Percentiles rank a stretch among this genome's conserved stretches.
phyloP scores from a whole-genome alignment of 2,113 vertebrate species.

The Lepus americanus region DNA sequence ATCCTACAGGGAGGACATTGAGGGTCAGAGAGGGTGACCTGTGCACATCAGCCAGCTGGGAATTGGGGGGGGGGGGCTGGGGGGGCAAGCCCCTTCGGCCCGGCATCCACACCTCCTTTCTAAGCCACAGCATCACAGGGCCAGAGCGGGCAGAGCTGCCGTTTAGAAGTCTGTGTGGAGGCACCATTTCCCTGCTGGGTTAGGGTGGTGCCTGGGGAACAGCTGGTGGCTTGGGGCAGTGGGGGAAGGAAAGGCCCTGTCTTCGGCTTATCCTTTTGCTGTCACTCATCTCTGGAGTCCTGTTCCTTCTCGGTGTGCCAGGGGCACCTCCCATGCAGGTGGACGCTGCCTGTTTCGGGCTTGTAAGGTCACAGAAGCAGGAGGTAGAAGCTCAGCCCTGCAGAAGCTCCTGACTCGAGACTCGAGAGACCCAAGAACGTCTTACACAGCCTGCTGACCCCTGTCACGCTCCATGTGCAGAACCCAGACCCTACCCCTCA shows the following conservation, averaged over 20 bases:
- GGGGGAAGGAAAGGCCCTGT: background rate
- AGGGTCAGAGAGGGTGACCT: background rate
- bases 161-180: background rate
- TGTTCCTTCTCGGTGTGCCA: background rate
- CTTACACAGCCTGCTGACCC: background rate
- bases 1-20: background rate
- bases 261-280: background rate
- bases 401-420: background rate
- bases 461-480: background rate
- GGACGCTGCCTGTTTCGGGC: background rate
- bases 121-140: rapidly evolving
- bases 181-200: background rate
- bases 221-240: background rate
- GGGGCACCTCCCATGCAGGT: no score
- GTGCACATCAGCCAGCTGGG: background rate
- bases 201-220: background rate
- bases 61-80: background rate
- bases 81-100: rapidly evolving
- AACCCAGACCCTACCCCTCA: background rate
- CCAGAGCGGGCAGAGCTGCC: background rate
- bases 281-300: background rate
- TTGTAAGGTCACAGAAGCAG: background rate
- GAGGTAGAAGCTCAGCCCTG: background rate
- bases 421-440: background rate
- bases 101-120: background rate